These are phyloP conservation scores for Salmo trutta DNA, from an alignment of 2,797 vertebrate genomes.

Conservation along the genomic window DNA sequence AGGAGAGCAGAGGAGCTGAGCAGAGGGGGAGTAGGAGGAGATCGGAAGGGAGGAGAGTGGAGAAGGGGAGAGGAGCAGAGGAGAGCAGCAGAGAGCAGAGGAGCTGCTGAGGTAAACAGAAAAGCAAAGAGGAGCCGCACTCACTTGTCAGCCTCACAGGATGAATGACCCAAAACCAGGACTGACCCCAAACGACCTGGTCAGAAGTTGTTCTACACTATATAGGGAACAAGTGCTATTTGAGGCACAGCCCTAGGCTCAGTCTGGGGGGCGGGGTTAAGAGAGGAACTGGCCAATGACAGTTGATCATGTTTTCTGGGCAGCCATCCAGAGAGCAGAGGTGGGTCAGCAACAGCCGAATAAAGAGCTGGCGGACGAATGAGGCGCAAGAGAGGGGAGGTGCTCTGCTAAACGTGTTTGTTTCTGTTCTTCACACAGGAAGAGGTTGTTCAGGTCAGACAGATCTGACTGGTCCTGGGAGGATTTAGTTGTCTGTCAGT, in stretches of 20 bases:
- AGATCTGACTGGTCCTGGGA: too few species aligned
- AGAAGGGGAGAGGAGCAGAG: not conserved
- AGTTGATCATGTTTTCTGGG: too few species aligned
- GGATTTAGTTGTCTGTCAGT: too few species aligned
- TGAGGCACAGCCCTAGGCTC: too few species aligned
- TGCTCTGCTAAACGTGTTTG: not conserved
- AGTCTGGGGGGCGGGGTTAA: not conserved
- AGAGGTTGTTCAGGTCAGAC: not conserved
- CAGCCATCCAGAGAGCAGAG: not conserved
- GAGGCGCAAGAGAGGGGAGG: not conserved
- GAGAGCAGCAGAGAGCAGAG: too few species aligned
- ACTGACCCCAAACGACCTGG: not conserved
- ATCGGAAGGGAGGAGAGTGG: too few species aligned
- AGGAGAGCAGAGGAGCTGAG: too few species aligned
- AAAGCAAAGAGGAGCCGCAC: not conserved
- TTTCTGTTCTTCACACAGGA: not conserved
- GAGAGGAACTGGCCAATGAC: not conserved
- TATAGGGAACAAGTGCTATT: too few species aligned
- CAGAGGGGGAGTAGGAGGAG: not conserved
- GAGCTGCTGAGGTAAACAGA: slow-evolving; percentile 23
- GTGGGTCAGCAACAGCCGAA: slow-evolving; percentile 21
- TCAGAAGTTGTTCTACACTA: not conserved
- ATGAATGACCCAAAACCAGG: slow-evolving; percentile 10
- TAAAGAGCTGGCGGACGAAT: not conserved
- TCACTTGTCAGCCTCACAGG: not conserved